phyloP scores from a whole-genome alignment of 2,113 vertebrate genomes.

The human (Homo sapiens) region DNA sequence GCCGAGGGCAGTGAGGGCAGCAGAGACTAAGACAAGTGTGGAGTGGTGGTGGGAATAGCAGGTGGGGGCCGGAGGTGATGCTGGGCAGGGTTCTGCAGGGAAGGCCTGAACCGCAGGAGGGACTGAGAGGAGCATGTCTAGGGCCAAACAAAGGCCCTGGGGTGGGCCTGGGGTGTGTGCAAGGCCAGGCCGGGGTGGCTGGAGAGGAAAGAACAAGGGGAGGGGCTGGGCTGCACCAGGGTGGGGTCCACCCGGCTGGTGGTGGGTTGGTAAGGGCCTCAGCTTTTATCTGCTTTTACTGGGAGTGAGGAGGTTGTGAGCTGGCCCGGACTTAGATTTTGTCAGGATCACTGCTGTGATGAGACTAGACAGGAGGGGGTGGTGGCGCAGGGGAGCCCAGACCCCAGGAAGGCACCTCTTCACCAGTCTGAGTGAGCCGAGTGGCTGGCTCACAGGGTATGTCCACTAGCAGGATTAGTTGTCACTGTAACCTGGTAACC shows the following conservation, averaged over 20 bases:
- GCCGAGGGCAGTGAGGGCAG: fast-evolving
- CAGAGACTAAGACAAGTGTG: too few relatives aligned
- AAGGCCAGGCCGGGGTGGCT: not conserved
- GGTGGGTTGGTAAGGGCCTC: not conserved
- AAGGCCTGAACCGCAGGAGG: not conserved
- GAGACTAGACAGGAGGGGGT: fast-evolving
- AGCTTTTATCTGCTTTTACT: not conserved
- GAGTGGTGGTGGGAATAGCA: not conserved
- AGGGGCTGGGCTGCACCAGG: not conserved
- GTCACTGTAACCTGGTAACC: not conserved
- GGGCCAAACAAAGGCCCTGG: not conserved
- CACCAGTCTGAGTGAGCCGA: not conserved
- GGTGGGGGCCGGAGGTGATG: not conserved
- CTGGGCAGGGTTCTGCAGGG: not conserved
- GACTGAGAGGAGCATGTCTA: not conserved
- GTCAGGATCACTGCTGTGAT: not conserved
- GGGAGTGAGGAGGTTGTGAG: not conserved
- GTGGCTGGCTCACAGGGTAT: not conserved
- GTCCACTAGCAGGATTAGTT: not conserved
- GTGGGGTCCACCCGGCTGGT: not conserved
- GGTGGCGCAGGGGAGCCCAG: not conserved
- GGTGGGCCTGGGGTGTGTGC: not conserved
- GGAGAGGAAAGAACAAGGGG: not conserved
- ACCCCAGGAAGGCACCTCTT: fast-evolving
- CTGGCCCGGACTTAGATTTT: not conserved